Base-by-base conservation (phyloP, 2,888 invertebrate species). In the Cheilosia vernalis region DNA sequence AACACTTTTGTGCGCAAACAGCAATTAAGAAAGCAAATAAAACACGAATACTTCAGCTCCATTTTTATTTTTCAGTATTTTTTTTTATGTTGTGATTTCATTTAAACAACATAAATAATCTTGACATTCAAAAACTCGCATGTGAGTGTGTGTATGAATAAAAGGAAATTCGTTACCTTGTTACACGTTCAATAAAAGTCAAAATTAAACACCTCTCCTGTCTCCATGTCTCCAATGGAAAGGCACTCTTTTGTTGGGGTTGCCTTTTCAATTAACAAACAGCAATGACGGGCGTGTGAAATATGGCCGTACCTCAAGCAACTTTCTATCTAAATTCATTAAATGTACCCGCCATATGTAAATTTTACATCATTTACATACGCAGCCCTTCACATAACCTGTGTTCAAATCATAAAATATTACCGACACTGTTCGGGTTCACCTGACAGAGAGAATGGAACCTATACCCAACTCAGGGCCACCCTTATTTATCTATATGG, bases 251-350 rank as follows among this genome's bases (percentile, higher is more conserved):
- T 40, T 53, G 33, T 63, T 17, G 21, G 19, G 9, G 17, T 17
- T 49, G 13, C 40, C 42, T 55, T 55, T 69, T 63, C 69, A 70
- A 78, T 70, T 78, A 69, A 60, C 53, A 63, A 37, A 66, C 51
- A 42, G 42, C 55, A 61, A 44, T 66, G 66, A 51, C 60, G 67
- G 51, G n/a, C 67, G 33, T 21, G 19, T 78, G 47, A 70, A 55
- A 70, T 63, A 78, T 47, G 67, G 60, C 69, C 33, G 60, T 15
- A 24, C 42, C 7, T 19, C 49, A n/a, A 9, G 27, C 51, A 51
- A 67, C 40, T 63, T 66, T 61, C 60, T 66, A 66, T 80, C 60
- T 70, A 74, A 84, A 74, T 84, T 84, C 84, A 76, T 80, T 84
- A 74, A 79, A 66, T 51, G 24, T 51, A 27, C 21, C 17, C 17